Conservation (phyloP, 2,113 vertebrate species). For the Pollimyrus isidori region DNA sequence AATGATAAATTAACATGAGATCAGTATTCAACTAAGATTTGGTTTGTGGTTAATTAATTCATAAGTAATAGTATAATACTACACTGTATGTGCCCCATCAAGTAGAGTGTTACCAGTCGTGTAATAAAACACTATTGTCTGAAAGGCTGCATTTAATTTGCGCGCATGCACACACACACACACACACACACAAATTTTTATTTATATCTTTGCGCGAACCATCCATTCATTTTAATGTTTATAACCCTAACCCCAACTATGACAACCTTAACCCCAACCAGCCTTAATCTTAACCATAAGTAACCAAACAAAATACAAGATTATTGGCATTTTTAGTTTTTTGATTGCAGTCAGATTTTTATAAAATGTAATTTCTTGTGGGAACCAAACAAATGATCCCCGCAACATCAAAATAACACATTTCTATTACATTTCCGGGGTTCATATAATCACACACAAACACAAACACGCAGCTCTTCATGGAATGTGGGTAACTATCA, state of each 20-base stretch:
- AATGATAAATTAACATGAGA: neutral
- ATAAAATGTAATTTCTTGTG: neutral
- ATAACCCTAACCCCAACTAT: neutral
- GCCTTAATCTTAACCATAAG: neutral
- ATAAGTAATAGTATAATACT: neutral
- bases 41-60: neutral
- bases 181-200: neutral
- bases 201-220: neutral
- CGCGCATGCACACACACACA: neutral
- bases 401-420: neutral
- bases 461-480: neutral
- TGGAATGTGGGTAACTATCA: neutral
- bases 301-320: neutral
- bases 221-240: neutral
- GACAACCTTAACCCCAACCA: neutral
- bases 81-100: neutral
- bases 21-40: neutral
- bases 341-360: neutral
- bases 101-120: neutral
- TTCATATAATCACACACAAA: neutral
- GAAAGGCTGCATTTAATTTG: neutral
- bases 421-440: neutral
- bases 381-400: neutral
- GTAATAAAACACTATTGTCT: neutral
- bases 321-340: neutral